Conservation (phyloP, 2,113 vertebrate species). For the Tonatia bakeri region DNA sequence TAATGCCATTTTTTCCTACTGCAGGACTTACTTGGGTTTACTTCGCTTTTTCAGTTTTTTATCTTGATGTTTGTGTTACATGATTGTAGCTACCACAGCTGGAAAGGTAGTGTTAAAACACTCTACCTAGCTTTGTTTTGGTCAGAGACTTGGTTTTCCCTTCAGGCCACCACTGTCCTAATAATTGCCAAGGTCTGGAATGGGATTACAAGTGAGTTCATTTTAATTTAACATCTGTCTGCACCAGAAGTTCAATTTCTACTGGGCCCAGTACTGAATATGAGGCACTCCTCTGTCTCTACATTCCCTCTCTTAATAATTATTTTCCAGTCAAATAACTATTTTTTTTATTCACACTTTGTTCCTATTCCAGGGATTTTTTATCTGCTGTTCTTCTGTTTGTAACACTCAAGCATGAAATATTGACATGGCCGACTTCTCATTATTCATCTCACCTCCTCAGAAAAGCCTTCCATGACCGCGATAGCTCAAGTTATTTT, state of each 20-base stretch:
- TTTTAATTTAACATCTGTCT: not conserved
- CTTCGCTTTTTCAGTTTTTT: not conserved
- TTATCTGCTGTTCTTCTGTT: not conserved
- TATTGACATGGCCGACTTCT: not conserved
- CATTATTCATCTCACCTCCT: not conserved
- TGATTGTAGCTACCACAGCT: not conserved
- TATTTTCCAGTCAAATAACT: not conserved
- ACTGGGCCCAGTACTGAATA: not conserved
- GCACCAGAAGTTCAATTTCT: not conserved
- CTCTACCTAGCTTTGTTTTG: not conserved
- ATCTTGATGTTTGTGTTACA: not conserved
- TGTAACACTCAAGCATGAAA: not conserved
- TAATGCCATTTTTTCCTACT: not conserved
- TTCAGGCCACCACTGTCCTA: not conserved
- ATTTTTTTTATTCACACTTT: not conserved
- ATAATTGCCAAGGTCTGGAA: not conserved
- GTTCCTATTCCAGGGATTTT: not conserved
- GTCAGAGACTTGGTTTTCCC: not conserved
- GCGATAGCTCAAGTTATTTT: not conserved
- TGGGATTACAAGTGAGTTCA: not conserved
- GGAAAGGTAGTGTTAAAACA: not conserved
- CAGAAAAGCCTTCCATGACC: not conserved
- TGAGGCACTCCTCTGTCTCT: not conserved
- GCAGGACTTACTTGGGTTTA: not conserved
- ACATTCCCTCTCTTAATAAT: not conserved